Conservation (phyloP, 2,113 vertebrate genomes). For the Mixornis gularis region DNA sequence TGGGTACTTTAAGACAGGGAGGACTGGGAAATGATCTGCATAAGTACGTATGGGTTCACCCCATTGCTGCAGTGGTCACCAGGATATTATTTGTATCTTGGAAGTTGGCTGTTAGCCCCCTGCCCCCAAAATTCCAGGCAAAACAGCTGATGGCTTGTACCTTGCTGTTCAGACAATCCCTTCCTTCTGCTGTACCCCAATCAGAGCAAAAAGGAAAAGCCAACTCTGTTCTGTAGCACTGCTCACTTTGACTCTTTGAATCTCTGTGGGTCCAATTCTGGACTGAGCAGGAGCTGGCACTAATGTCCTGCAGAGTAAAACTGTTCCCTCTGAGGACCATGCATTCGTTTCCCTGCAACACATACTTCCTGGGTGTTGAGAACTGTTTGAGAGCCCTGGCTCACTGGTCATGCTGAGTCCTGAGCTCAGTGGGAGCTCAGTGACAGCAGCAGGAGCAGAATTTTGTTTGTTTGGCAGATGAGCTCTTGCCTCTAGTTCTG, state of each 20-base stretch:
- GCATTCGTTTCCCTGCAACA: background rate
- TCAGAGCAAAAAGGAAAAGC: background rate
- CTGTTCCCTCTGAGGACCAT: background rate
- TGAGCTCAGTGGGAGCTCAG: background rate
- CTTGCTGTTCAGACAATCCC: background rate
- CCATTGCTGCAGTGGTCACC: background rate
- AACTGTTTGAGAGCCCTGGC: background rate
- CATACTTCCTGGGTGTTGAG: rapidly evolving
- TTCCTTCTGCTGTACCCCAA: background rate
- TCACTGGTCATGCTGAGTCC: background rate
- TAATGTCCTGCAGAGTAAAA: background rate
- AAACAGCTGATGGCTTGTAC: background rate
- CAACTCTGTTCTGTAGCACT: background rate
- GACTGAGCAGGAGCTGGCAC: background rate
- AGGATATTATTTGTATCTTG: background rate
- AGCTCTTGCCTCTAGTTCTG: background rate
- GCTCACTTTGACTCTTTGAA: background rate
- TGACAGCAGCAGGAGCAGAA: background rate
- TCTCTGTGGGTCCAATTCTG: background rate
- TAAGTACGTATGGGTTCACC: background rate
- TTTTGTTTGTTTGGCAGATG: background rate
- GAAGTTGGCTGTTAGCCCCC: background rate
- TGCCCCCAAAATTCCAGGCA: background rate
- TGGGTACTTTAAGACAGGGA: background rate
- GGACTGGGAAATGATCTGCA: background rate